These are phyloP conservation scores for Panurus biarmicus DNA, from an alignment of 2,113 vertebrate species.

Conservation along the genomic window DNA sequence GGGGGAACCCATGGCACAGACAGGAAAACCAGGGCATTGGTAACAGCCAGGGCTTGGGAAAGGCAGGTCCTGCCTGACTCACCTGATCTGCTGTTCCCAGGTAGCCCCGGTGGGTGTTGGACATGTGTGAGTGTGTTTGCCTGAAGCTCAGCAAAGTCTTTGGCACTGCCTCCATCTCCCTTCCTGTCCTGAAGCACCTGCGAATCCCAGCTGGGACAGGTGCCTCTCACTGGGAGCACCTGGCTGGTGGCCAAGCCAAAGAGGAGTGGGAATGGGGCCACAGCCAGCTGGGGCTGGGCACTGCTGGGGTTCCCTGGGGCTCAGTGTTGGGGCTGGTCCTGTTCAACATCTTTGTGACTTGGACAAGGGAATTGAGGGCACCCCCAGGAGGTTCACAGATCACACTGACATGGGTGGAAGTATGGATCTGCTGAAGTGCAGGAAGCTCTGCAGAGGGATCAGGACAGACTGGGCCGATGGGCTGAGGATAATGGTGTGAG, in stretches of 20 bases:
- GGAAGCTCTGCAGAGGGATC: background rate
- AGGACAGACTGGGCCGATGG: background rate
- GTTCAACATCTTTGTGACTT: background rate
- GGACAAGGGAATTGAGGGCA: background rate
- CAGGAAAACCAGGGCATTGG: background rate
- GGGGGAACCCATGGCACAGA: accelerated
- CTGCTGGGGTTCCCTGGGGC: background rate
- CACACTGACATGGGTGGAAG: background rate
- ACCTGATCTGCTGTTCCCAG: background rate
- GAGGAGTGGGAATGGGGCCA: background rate
- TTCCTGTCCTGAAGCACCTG: background rate
- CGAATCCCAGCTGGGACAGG: background rate
- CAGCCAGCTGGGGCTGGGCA: background rate
- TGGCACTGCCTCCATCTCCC: background rate
- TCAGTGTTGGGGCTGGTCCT: background rate
- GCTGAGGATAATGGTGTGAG: background rate
- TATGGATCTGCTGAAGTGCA: background rate
- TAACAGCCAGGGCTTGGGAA: background rate
- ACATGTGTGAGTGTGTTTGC: background rate
- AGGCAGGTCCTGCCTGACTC: background rate
- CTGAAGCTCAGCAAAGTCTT: background rate
- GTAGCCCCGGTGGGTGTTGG: background rate
- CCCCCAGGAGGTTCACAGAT: background rate
- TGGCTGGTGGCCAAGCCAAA: background rate
- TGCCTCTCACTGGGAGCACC: background rate